Evolutionary conservation across 2,888 invertebrate genomes (phyloP).

Genomic region (Sarcophaga subvicina): DNA sequence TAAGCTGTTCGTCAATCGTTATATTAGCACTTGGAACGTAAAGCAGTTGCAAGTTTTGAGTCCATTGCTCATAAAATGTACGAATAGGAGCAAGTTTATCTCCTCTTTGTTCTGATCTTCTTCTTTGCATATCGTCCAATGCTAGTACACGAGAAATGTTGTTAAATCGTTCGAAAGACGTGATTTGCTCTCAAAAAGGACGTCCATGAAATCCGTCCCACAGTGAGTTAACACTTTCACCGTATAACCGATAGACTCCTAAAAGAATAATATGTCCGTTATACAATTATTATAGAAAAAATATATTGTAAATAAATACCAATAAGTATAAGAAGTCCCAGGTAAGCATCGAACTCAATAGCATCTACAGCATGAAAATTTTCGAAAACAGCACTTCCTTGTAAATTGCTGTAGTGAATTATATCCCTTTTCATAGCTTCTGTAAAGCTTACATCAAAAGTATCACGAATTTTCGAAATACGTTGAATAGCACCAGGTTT

Average conservation of each 20-base stretch:
- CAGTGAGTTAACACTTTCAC: conserved; percentile 41
- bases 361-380: conserved; percentile 9
- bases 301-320: conserved; percentile 22
- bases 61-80: conserved; percentile 6
- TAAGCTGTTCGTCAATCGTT: conserved; percentile 16
- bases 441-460: conserved; percentile 22
- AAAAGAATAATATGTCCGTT: conserved; percentile 26
- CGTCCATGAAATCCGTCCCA: conserved; percentile 45
- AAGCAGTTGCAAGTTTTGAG: not conserved
- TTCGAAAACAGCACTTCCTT: conserved; percentile 2
- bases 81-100: conserved; percentile 48
- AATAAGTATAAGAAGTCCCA: conserved; percentile 21
- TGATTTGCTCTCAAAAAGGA: conserved; percentile 56
- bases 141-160: conserved; percentile 27
- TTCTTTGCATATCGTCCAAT: conserved; percentile 45
- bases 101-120: conserved; percentile 19
- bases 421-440: conserved; percentile 24
- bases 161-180: conserved; percentile 29
- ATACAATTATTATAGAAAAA: conserved; percentile 15
- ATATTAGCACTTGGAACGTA: conserved; percentile 16
- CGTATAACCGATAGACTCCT: conserved; percentile 21
- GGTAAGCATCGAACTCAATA: conserved; percentile 30
- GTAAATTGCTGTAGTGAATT: conserved; percentile 29
- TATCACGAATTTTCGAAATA: too few species aligned
- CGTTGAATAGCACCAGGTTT: too few species aligned